Conservation (phyloP, 2,888 invertebrate genomes). For the Cheilosia pagana region DNA sequence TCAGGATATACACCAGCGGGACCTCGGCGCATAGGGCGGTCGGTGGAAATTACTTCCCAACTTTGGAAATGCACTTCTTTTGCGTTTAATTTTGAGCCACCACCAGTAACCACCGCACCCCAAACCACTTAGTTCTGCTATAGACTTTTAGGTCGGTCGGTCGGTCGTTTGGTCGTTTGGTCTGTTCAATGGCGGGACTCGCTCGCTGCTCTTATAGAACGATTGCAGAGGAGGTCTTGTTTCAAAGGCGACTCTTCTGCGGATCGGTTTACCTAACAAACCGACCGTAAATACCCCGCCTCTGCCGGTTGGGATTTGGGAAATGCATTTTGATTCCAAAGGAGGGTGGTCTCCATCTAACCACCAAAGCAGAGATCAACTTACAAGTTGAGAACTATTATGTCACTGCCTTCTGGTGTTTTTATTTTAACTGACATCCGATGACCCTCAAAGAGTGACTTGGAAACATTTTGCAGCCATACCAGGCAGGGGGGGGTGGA, state of each 20-base stretch:
- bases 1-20: slow-evolving; percentile 53
- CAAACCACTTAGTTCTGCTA: slow-evolving; percentile 44
- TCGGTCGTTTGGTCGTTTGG: too few relatives aligned
- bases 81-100: slow-evolving; percentile 57
- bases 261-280: slow-evolving; percentile 63
- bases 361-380: slow-evolving; percentile 22
- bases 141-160: slow-evolving; percentile 27
- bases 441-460: slow-evolving; percentile 19
- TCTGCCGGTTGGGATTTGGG: slow-evolving; percentile 40
- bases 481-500: background rate
- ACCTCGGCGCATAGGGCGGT: slow-evolving; percentile 23
- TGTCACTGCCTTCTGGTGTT: background rate
- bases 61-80: slow-evolving; percentile 72
- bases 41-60: slow-evolving; percentile 41
- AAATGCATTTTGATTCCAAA: slow-evolving; percentile 52
- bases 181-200: slow-evolving; percentile 29
- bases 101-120: background rate
- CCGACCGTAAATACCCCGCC: slow-evolving; percentile 42
- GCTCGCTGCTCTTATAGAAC: background rate
- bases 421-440: background rate
- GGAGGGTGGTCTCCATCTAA: background rate
- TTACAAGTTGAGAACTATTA: slow-evolving; percentile 56
- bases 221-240: slow-evolving; percentile 44
- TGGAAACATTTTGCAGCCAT: slow-evolving; percentile 29
- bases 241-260: slow-evolving; percentile 15